A percentile compares a stretch with the other conserved stretches of the same genome.
phyloP scores from a whole-genome alignment of 2,797 vertebrate species.

The Phoebastria nigripes region DNA sequence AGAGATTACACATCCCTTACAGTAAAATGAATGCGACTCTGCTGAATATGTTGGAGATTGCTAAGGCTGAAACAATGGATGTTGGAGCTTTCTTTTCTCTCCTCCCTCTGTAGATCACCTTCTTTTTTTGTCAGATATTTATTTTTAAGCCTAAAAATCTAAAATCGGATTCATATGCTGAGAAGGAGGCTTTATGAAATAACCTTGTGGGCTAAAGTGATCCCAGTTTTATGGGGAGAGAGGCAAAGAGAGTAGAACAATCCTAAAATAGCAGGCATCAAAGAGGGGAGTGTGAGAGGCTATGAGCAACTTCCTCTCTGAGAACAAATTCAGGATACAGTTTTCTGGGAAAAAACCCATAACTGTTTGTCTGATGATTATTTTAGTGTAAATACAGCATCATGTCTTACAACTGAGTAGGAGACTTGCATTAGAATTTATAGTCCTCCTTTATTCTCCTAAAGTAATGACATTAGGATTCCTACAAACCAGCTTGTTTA shows the following conservation, averaged over 20 bases:
- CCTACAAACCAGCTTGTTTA: background rate
- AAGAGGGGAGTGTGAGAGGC: background rate
- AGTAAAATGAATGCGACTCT: background rate
- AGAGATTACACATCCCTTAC: background rate
- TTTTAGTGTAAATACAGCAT: slow-evolving; percentile 3
- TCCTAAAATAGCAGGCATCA: slow-evolving; percentile 46
- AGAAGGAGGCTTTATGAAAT: background rate
- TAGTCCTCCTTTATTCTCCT: background rate
- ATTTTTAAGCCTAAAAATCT: slow-evolving; percentile 37
- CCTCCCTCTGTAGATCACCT: background rate
- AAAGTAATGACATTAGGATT: background rate
- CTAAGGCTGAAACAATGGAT: background rate
- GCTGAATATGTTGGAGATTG: background rate
- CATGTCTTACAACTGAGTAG: slow-evolving; percentile 20
- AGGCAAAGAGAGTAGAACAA: background rate
- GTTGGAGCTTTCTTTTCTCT: background rate
- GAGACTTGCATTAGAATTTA: background rate
- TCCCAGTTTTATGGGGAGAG: slow-evolving; percentile 9
- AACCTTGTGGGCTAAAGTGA: background rate
- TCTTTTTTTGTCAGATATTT: background rate
- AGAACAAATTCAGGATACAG: slow-evolving; percentile 2
- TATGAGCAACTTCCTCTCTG: slow-evolving; percentile 23
- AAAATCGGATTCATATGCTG: background rate
- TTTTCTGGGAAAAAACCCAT: background rate
- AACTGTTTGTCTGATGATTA: background rate